Base-by-base conservation (phyloP, 2,797 vertebrate genomes). In the Tamandua tetradactyla region DNA sequence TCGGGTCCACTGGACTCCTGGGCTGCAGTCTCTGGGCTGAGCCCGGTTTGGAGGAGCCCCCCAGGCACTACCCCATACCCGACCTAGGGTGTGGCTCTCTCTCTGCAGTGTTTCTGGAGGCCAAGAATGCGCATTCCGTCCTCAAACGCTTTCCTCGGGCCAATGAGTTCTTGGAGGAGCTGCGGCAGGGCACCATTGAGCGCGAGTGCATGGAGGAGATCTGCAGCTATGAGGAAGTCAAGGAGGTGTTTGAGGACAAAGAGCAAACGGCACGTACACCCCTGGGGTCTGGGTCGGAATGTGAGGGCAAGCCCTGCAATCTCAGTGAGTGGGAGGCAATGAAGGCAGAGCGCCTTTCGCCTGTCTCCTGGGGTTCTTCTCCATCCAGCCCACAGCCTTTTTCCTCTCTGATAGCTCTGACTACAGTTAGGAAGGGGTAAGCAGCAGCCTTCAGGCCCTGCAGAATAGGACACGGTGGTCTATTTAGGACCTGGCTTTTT, bases 211-310 rank as follows among this genome's bases (percentile, higher is more conserved):
- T 98, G 4, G 99, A 99, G 92, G 99, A 99, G 97, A 98, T 98
- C 98, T 99, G 99, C 98, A 99, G 98, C 97, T 99, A 99, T 3
- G 99, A 99, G 95, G 99, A 99, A 94, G 99, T 99, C 98, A 99
- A 99, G 94, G 99, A 99, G 89, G 99, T 99, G 86, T 99, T 99
- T 20, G 99, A 99, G 96, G 98, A 99, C 98, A 99, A 99, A 96
- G 99, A 99, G 97, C 98, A 98, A 97, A 99, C 99, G 97, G 99
- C 99, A 98, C 0, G 98, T 98, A 93, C 66, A 13, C 0, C 84
- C 82, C 62, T 13, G 84, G 59, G 32, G 22, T 55, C 78, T 49
- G 85, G 59, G 62, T 68, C 12, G 71, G 76, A 62, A 30, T 55
- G 37, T 4, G 22, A 30, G n/a, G 78, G 32, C 44, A 55, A 30